phyloP scores from a whole-genome alignment of 2,888 invertebrate genomes.

The Ferdinandea cuprea region DNA sequence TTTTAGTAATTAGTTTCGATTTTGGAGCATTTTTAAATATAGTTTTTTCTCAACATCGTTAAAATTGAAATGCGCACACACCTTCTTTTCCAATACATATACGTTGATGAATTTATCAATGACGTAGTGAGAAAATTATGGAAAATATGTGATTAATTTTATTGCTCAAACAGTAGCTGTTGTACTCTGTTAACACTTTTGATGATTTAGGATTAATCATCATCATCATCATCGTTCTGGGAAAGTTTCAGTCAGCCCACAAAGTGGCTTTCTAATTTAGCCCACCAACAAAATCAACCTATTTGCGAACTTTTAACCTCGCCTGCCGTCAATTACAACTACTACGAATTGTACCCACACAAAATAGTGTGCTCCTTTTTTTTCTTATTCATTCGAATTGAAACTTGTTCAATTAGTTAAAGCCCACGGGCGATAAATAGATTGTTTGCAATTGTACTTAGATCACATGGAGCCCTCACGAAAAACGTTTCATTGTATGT shows the following conservation, averaged over 20 bases:
- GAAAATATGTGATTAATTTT: too few relatives aligned
- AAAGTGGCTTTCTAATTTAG: conserved; percentile 6
- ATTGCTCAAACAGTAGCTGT: too few relatives aligned
- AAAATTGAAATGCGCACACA: too few relatives aligned
- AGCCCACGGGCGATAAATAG: conserved; percentile 66
- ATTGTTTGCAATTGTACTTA: conserved; percentile 61
- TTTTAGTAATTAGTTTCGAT: too few relatives aligned
- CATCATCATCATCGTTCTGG: not conserved
- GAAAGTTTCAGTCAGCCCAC: not conserved
- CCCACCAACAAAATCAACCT: conserved; percentile 10
- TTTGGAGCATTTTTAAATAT: too few relatives aligned
- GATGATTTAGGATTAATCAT: not conserved
- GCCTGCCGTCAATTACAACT: conserved; percentile 36
- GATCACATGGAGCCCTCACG: conserved; percentile 36
- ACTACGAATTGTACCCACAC: conserved; percentile 28
- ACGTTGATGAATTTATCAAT: too few relatives aligned
- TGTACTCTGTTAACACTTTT: too few relatives aligned
- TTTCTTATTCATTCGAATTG: conserved; percentile 31
- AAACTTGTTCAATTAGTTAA: conserved; percentile 60
- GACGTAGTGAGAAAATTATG: too few relatives aligned
- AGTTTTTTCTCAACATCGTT: too few relatives aligned
- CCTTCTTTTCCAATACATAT: too few relatives aligned
- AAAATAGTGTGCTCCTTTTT: conserved; percentile 9
- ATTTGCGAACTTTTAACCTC: conserved; percentile 50
- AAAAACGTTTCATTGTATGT: conserved; percentile 1